Conservation (phyloP, 2,113 vertebrate genomes). For the Myotis yumanensis region DNA sequence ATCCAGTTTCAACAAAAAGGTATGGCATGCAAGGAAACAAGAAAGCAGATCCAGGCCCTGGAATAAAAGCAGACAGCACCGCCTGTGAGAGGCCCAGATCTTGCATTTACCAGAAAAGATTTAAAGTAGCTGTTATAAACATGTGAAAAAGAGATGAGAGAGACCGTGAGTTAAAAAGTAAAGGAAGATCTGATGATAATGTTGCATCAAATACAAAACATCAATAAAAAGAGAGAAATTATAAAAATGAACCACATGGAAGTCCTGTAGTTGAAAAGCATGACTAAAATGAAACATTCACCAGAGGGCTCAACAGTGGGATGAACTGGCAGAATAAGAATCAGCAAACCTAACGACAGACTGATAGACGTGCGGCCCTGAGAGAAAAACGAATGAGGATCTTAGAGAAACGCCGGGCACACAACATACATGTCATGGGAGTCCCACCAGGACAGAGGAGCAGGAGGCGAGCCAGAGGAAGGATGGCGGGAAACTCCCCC, state of each 20-base stretch:
- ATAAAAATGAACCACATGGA: neutral
- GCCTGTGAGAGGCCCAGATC: neutral
- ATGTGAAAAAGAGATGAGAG: neutral
- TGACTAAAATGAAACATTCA: neutral
- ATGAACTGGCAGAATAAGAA: neutral
- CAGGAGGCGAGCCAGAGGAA: neutral
- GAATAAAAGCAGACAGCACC: neutral
- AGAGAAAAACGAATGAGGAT: neutral
- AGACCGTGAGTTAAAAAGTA: neutral
- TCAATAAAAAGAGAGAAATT: neutral
- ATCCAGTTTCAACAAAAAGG: neutral
- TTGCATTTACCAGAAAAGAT: neutral
- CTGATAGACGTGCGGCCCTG: rapidly evolving
- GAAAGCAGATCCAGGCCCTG: neutral
- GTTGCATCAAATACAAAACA: neutral
- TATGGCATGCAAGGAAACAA: neutral
- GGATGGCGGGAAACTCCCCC: neutral
- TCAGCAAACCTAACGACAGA: neutral
- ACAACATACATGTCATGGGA: rapidly evolving
- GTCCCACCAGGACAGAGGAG: rapidly evolving
- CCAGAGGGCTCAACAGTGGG: neutral
- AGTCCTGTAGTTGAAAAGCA: neutral
- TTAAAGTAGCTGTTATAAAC: neutral
- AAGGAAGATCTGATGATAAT: neutral
- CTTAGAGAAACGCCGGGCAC: neutral